These are phyloP conservation scores for Clarias batrachus DNA, from an alignment of 2,113 vertebrate species.

Conservation along the genomic window DNA sequence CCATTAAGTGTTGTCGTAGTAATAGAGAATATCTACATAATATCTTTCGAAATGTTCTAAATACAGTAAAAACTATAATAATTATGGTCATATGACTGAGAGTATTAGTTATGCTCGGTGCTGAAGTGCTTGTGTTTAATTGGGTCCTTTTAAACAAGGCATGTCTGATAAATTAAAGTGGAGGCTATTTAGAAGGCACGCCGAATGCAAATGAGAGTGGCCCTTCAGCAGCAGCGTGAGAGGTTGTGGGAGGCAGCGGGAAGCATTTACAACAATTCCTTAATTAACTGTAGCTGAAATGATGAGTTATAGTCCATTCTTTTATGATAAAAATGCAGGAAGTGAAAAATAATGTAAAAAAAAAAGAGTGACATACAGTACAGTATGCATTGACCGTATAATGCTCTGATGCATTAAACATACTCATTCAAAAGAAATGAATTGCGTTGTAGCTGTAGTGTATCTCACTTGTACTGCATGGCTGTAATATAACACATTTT, in stretches of 20 bases:
- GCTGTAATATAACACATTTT: neutral
- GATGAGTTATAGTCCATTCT: slow-evolving; percentile 4
- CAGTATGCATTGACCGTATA: no score
- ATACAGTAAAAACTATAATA: neutral
- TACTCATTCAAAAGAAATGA: neutral
- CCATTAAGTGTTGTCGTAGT: neutral
- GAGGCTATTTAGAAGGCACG: slow-evolving; percentile 34
- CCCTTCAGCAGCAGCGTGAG: slow-evolving; percentile 18
- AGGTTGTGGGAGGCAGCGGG: slow-evolving; percentile 12
- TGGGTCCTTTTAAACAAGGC: slow-evolving; percentile 33
- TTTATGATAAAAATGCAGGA: neutral
- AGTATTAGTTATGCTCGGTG: slow-evolving; percentile 10
- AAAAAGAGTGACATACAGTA: neutral
- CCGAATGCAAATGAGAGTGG: slow-evolving; percentile 38
- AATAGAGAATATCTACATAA: no score
- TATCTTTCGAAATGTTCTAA: neutral
- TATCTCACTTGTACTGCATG: neutral
- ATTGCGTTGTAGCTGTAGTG: neutral
- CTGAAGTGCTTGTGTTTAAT: slow-evolving; percentile 35
- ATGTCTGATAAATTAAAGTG: slow-evolving; percentile 34
- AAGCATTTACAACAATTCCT: slow-evolving; percentile 7
- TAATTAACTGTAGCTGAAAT: slow-evolving; percentile 22
- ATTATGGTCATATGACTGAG: neutral
- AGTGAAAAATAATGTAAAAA: neutral
- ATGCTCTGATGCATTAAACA: neutral